Evolutionary conservation across 2,113 vertebrate species (phyloP), one percentile per base, ranked within the genome.

Genomic region (Corythoichthys intestinalis): DNA sequence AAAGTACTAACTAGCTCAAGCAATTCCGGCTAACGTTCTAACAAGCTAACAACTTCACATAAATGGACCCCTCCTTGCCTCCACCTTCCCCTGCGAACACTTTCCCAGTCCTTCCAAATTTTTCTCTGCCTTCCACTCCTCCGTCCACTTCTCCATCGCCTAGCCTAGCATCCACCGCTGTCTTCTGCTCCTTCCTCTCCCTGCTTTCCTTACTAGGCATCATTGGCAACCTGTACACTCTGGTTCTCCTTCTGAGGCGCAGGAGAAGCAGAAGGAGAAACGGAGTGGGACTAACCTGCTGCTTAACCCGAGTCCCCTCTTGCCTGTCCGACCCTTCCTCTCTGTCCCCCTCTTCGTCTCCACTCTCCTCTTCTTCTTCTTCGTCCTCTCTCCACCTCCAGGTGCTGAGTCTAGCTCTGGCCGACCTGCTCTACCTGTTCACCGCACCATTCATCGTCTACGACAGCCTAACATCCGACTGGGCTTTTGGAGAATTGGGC

Each of bases 391-490:
- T 94, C 60, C 86, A 92, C 60, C 85, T 92, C 46, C 93, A 94
- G 88, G 91, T 94, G 61, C 81, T 94, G 74, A 94, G 93, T 70
- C 87, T 94, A 2, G 93, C 94, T 39, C 76, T 93, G 39, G 94
- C 93, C 0, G 94, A 94, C 72, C 89, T 94, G 50, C 88, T 94
- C 49, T 94, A 94, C 85, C 92, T 94, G 11, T 93, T 91, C 74
- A 94, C 94, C 0, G 89, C 90, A 4, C 93, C 93, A 35, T 94
- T 94, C 84, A 93, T 94, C 0, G 93, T 94, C 41, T 93, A 93
- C 9, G 93, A 93, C 82, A 93, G 92, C 76, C 77, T 94, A 80
- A 91, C 88, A 0, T 89, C 92, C 0, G 92, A 92, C 65, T 94
- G 93, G 93, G 90, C 91, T 7, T 94, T 94, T 12, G 94, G 93